Percentiles rank a stretch among this genome's conserved stretches.
phyloP scores from a whole-genome alignment of 1,140 invertebrate species.

The Akabosia matsudoensis region DNA sequence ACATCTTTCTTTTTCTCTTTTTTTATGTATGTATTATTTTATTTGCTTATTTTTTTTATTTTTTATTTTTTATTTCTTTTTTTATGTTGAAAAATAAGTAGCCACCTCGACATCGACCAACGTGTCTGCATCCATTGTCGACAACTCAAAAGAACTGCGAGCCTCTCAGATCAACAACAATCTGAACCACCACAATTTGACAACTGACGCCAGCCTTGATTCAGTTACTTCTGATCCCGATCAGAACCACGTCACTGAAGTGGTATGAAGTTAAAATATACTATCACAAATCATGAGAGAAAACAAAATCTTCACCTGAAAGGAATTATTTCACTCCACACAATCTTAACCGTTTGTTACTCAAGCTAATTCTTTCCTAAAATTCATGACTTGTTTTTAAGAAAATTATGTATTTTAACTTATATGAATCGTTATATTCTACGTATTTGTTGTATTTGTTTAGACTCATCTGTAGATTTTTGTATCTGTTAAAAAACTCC shows the following conservation, averaged over 20 bases:
- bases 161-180: constrained; percentile 10
- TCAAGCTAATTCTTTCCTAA: not conserved
- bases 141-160: not conserved
- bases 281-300: not conserved
- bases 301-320: not conserved
- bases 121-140: not conserved
- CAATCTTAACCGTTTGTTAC: not conserved
- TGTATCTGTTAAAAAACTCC: constrained; percentile 11
- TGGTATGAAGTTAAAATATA: constrained; percentile 19
- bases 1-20: not conserved
- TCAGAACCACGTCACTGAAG: constrained; percentile 18
- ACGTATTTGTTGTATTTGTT: constrained; percentile 10
- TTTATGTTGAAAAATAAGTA: no score
- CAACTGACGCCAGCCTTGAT: constrained; percentile 19
- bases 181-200: not conserved
- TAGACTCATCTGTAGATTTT: constrained; percentile 20
- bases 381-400: not conserved
- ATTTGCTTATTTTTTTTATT: constrained; percentile 20
- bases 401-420: not conserved
- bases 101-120: not conserved
- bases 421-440: constrained; percentile 7
- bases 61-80: constrained; percentile 25
- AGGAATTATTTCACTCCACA: not conserved
- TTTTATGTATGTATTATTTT: not conserved
- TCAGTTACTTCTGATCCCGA: constrained; percentile 11